Evolutionary conservation across 2,113 vertebrate genomes (phyloP), one percentile per base, ranked within the genome.

Genomic region (Corythoichthys haematopterus): DNA sequence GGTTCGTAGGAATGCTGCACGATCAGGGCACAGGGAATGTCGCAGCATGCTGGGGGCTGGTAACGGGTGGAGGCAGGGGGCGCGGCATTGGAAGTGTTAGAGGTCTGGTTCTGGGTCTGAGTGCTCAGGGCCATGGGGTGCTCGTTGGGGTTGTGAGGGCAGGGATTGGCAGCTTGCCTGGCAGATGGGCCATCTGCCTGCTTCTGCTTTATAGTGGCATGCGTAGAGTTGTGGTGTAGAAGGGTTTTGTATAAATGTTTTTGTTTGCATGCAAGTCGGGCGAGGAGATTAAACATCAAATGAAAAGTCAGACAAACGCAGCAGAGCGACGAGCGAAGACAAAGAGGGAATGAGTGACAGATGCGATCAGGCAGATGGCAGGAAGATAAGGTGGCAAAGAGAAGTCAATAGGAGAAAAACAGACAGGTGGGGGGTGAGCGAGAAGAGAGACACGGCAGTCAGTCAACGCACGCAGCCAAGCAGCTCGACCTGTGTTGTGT

Each of bases 381-480:
- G 70, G 71, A 84, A 76, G 78, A 76, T 62, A 67, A 70, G 76
- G 75, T 73, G 81, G 80, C 83, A 78, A 71, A 84, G 79, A 87
- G 75, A 79, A 83, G 76, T 75, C 75, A 76, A 68, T 85, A 76
- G 82, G 80, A 89, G 80, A 89, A 84, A 86, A 84, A 86, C 88
- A 84, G 82, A 85, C 77, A 69, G 86, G 86, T 80, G 84, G 87
- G 88, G 85, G 84, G 84, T 88, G 91, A 91, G 81, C 76, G 69
- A 91, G 90, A 88, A 87, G 84, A 89, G 88, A 92, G 84, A 92
- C 87, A 91, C 71, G 86, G 87, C 88, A 88, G 85, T 91, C 88
- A 90, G 88, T 91, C 90, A 91, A 89, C 89, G 89, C 88, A 91
- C 82, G 91, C 81, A 86, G 73, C 83, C 83, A 85, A 82, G 88